Percentiles rank a stretch among this genome's conserved stretches.
Conservation (phyloP, 2,888 invertebrate genomes). For the Ornithoptera priamus region DNA sequence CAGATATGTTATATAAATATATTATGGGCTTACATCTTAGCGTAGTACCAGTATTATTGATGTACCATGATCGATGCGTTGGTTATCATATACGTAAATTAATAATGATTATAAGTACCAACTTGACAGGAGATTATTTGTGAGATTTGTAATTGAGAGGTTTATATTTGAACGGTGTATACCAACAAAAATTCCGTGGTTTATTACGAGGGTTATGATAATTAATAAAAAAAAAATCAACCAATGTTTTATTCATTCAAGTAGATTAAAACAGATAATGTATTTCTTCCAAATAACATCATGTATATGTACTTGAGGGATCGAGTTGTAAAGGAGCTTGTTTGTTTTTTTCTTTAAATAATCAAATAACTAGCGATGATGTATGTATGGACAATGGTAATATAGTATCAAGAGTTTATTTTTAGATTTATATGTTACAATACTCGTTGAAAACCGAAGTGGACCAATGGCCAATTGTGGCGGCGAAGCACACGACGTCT, state of each 20-base stretch:
- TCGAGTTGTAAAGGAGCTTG: no score
- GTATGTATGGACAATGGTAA: background rate
- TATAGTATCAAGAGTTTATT: slow-evolving; percentile 5
- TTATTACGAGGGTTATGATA: no score
- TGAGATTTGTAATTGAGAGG: slow-evolving; percentile 3
- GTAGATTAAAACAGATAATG: background rate
- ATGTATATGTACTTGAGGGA: background rate
- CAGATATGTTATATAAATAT: slow-evolving; percentile 10
- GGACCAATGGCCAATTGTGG: slow-evolving; percentile 27
- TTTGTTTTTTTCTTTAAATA: background rate
- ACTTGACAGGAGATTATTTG: slow-evolving; percentile 5
- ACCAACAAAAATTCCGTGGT: background rate
- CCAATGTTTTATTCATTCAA: background rate
- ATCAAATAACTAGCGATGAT: background rate
- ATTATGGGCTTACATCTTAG: background rate
- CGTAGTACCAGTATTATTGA: background rate
- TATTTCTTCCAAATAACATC: background rate
- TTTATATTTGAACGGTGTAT: slow-evolving; percentile 4
- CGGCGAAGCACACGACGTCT: slow-evolving; percentile 35
- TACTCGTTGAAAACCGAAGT: slow-evolving; percentile 21
- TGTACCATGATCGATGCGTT: background rate
- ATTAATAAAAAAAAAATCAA: background rate
- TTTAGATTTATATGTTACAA: slow-evolving; percentile 18
- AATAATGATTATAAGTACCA: slow-evolving; percentile 9
- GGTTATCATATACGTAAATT: slow-evolving; percentile 6